Evolutionary conservation across 2,888 invertebrate genomes (phyloP).

Genomic region (Drosophila acutilabella): DNA sequence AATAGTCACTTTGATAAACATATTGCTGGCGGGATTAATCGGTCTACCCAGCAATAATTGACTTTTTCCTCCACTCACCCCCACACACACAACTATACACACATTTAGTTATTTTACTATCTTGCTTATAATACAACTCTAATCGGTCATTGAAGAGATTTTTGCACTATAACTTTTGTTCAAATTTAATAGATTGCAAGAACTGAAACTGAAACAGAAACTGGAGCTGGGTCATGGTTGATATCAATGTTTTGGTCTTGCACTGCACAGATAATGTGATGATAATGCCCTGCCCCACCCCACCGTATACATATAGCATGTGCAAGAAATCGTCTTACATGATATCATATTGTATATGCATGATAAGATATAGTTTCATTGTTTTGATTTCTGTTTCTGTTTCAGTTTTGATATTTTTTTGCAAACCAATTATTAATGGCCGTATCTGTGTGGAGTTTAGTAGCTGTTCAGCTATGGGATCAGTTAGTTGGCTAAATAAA

Average conservation of each 20-base stretch:
- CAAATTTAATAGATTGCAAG: slow-evolving; percentile 11
- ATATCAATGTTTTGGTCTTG: slow-evolving; percentile 61
- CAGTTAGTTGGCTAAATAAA: slow-evolving; percentile 36
- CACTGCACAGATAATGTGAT: slow-evolving; percentile 62
- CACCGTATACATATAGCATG: neutral
- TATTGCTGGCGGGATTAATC: slow-evolving; percentile 21
- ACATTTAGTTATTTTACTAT: neutral
- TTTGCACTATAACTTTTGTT: slow-evolving; percentile 44
- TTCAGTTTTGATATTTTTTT: slow-evolving; percentile 32
- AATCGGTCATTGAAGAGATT: slow-evolving; percentile 64
- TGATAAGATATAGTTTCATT: slow-evolving; percentile 71
- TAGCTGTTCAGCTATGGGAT: slow-evolving; percentile 45
- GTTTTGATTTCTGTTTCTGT: slow-evolving; percentile 36
- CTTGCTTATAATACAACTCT: slow-evolving; percentile 25
- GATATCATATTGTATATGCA: slow-evolving; percentile 64
- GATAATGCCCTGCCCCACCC: slow-evolving; percentile 52
- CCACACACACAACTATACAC: neutral
- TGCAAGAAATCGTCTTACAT: slow-evolving; percentile 58
- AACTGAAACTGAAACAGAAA: neutral
- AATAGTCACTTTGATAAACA: slow-evolving; percentile 34
- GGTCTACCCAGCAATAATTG: slow-evolving; percentile 2
- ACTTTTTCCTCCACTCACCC: neutral
- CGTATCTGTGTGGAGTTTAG: slow-evolving; percentile 36
- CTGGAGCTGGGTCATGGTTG: slow-evolving; percentile 68
- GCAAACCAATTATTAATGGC: slow-evolving; percentile 48